A percentile compares a stretch with the other conserved stretches of the same genome.
Conservation (phyloP, 35 echinoderm and acorn worm species). For the Stichopus chloronotus region DNA sequence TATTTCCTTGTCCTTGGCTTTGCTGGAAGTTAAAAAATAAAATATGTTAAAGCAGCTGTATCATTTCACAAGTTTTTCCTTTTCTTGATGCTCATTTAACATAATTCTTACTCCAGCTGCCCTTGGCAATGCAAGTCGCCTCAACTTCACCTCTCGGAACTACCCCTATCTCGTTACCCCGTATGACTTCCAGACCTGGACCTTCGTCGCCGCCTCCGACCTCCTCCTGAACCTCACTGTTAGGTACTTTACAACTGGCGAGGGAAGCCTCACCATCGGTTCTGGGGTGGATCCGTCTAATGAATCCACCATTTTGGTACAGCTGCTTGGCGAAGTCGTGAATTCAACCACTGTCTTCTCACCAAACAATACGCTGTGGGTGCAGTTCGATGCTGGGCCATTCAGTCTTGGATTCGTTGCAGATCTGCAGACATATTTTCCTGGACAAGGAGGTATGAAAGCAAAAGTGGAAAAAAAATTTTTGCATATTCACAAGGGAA, state of each 20-base stretch:
- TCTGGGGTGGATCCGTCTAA: neutral
- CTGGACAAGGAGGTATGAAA: conserved; percentile 4
- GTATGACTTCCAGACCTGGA: neutral
- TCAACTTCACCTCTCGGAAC: neutral
- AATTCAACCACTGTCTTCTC: neutral
- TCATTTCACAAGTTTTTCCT: too few species aligned
- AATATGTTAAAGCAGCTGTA: too few species aligned
- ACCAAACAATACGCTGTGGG: neutral
- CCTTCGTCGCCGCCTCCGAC: neutral
- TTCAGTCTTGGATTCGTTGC: neutral
- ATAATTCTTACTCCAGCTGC: neutral
- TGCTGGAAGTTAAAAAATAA: too few species aligned
- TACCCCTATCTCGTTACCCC: neutral
- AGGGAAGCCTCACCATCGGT: neutral
- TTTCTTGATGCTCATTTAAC: too few species aligned
- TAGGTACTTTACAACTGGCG: neutral
- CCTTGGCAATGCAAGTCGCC: neutral
- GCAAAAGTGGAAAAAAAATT: neutral
- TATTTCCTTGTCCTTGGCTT: too few species aligned
- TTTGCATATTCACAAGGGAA: neutral
- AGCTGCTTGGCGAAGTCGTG: neutral
- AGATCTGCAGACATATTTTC: neutral
- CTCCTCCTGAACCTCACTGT: neutral
- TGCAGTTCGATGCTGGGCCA: neutral
- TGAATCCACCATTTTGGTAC: neutral